phyloP scores from a whole-genome alignment of 2,797 vertebrate genomes.

The Propithecus deckenii region DNA sequence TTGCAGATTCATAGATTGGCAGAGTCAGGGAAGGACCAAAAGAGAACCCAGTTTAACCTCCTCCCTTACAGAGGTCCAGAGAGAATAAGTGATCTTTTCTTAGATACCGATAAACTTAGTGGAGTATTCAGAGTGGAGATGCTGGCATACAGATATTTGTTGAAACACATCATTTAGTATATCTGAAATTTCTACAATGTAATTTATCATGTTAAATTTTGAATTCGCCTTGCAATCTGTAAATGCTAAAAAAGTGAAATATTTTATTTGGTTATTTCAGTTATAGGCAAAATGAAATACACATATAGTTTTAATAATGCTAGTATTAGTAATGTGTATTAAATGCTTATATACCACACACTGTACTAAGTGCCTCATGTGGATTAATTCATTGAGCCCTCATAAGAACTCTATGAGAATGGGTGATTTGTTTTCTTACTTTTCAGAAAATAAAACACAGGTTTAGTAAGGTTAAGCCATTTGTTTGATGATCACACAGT shows the following conservation, averaged over 20 bases:
- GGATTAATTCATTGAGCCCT: background rate
- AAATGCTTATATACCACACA: background rate
- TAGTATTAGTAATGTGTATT: background rate
- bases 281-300: background rate
- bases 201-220: background rate
- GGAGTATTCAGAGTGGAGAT: background rate
- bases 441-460: slow-evolving; percentile 1
- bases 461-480: background rate
- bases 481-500: background rate
- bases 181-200: background rate
- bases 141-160: background rate
- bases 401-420: background rate
- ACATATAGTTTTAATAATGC: background rate
- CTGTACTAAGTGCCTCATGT: background rate
- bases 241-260: background rate
- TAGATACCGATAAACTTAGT: background rate
- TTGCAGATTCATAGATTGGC: background rate
- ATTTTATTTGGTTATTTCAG: background rate
- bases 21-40: background rate
- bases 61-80: background rate
- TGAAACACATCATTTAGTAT: background rate
- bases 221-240: background rate
- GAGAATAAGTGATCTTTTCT: background rate
- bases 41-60: background rate
- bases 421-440: background rate